Conservation (phyloP, 2,797 vertebrate species). For the Macroramphosus scolopax region DNA sequence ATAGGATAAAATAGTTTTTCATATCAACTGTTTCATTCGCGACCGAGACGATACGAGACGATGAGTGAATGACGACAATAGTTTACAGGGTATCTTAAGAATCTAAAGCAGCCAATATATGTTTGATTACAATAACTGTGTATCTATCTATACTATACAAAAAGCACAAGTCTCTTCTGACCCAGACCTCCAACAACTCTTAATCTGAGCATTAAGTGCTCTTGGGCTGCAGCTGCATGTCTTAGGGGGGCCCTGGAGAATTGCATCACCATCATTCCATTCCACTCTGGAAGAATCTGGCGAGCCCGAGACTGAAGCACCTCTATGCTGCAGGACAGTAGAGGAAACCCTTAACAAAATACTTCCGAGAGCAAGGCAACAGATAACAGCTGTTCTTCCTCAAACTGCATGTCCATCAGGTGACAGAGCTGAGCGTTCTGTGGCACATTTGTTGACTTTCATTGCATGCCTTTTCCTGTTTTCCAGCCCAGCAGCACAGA, state of each 20-base stretch:
- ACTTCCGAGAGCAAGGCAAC: not conserved
- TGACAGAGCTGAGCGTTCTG: slow-evolving; percentile 17
- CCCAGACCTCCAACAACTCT: slow-evolving; percentile 20
- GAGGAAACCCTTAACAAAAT: slow-evolving; percentile 2
- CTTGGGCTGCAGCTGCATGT: slow-evolving; percentile 57
- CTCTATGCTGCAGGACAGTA: slow-evolving; percentile 7
- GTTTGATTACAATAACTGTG: no score
- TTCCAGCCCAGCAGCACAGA: slow-evolving; percentile 8
- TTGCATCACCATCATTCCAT: slow-evolving; percentile 69
- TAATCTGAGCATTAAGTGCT: slow-evolving; percentile 33
- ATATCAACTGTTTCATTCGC: not conserved
- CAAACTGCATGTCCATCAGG: slow-evolving; percentile 19
- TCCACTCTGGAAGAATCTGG: slow-evolving; percentile 56
- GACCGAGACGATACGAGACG: not conserved
- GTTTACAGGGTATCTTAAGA: not conserved
- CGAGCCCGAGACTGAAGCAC: slow-evolving; percentile 16
- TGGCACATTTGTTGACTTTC: slow-evolving; percentile 9
- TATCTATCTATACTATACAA: no score
- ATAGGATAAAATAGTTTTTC: no score
- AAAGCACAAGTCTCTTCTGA: no score
- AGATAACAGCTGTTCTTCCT: no score
- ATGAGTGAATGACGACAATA: no score
- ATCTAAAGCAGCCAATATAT: no score
- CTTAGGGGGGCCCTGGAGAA: slow-evolving; percentile 52
- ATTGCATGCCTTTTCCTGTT: no score